Evolutionary conservation across 2,888 invertebrate genomes (phyloP), one percentile per base, ranked within the genome.

Genomic region (Tiliacea aurago): DNA sequence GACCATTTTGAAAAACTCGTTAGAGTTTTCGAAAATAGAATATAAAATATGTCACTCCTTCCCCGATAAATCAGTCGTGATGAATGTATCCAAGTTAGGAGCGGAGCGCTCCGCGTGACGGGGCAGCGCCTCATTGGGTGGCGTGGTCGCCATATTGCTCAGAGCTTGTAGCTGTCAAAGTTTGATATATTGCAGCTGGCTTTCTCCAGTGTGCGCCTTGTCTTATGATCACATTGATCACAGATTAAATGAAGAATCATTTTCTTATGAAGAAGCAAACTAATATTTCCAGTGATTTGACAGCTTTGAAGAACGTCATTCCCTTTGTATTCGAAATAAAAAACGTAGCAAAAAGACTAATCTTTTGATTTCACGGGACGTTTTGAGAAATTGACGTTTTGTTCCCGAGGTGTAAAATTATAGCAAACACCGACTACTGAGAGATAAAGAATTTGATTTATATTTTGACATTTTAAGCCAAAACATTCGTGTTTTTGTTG

Each of bases 21-120:
- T 92, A 91, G 88, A 90, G 93, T 94, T 95, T 95, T 95, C 95
- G 93, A 95, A 95, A 96, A 96, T 96, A 96, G 96, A 95, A 94
- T 94, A 95, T 95, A 95, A 95, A 95, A 95, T 95, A 94, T 96
- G 96, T 96, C 96, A 96, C 95, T 95, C 95, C 94, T 96, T 94
- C 94, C 91, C 88, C 91, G 91, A 95, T 96, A 96, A 95, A 96
- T 96, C 96, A 95, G 91, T 84, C 89, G 94, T 95, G 96, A 96
- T 96, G 94, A 95, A 96, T 95, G 96, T 93, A 89, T 89, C 91
- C 90, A 91, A 94, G 93, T 93, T 91, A 92, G 93, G 91, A 94
- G 90, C 94, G 93, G 90, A 91, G 90, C 93, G 92, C 90, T 87
- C 91, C 88, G 93, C 93, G 95, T 95, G 95, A 96, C 96, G 94